phyloP scores from a whole-genome alignment of 2,113 vertebrate genomes.

The Chaetodon trifascialis region DNA sequence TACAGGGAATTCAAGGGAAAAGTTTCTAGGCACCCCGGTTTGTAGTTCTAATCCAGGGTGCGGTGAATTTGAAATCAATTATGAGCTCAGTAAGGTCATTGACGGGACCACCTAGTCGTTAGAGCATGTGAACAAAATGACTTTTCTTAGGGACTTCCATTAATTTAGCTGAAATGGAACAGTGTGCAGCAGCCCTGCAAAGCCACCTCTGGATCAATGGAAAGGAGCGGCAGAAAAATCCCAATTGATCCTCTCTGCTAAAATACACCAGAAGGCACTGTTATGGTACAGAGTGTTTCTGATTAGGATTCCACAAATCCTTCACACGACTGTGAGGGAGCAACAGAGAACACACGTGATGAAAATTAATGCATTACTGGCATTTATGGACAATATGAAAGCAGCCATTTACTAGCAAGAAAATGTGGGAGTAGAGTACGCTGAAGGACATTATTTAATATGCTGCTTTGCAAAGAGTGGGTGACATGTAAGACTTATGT shows the following conservation, averaged over 20 bases:
- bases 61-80: slow-evolving; percentile 61
- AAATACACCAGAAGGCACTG: slow-evolving; percentile 6
- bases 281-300: neutral
- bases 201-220: slow-evolving; percentile 45
- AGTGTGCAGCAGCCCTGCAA: slow-evolving; percentile 17
- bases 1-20: slow-evolving; percentile 1
- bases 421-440: neutral
- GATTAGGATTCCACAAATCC: slow-evolving; percentile 16
- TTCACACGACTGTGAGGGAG: neutral
- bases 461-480: neutral
- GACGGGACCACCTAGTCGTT: slow-evolving; percentile 50
- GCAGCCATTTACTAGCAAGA: neutral
- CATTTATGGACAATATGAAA: neutral
- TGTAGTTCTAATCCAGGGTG: slow-evolving; percentile 12
- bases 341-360: neutral
- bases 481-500: neutral
- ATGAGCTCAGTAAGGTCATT: slow-evolving; percentile 54
- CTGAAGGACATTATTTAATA: neutral
- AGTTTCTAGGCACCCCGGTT: slow-evolving; percentile 6
- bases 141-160: slow-evolving; percentile 56
- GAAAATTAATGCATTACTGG: neutral
- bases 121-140: slow-evolving; percentile 52
- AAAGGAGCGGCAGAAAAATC: slow-evolving; percentile 32
- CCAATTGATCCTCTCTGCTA: slow-evolving; percentile 18
- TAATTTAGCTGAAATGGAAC: slow-evolving; percentile 68